Base-by-base conservation (phyloP, 2,888 invertebrate species). In the Perizoma affinitatum region DNA sequence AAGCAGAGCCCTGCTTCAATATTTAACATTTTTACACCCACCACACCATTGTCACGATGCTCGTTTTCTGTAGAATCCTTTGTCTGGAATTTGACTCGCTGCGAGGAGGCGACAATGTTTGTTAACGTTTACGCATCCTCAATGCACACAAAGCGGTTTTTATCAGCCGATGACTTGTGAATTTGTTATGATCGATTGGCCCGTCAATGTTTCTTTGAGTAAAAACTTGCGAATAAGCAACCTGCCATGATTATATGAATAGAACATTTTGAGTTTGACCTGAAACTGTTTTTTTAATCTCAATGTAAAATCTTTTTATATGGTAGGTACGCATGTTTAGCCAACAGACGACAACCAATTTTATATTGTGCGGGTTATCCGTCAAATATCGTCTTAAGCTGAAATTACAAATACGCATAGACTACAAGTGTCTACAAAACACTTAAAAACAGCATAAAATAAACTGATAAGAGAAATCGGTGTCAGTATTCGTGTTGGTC, bases 141-240 rank as follows among this genome's bases (percentile, higher is more conserved):
- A 79, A 86, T 74, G 76, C 79, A 82, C 77, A 90, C 90, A 90
- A 89, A 88, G 78, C 66, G 6, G 71, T 85, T 89, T 89, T 90
- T 88, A 84, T 87, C 76, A 87, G 78, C 74, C 88, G 92, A 92
- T 92, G 92, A 92, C 92, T 92, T 86, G 92, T 91, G 91, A 92
- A 91, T 90, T 91, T 90, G 87, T 86, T 84, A 78, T 90, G 92
- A 92, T 92, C 79, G 92, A 92, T 91, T 74, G 83, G 78, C 78
- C 83, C 78, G 72, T 70, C 66, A 80, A 71, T 73, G 63, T 69
- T 58, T 63, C 58, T 51, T 66, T 53, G 66, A 71, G 63, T 74
- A 81, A 82, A 83, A 84, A 79, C 76, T 75, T 78, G 79, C 72
- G 71, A 76, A 86, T 77, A 73, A 76, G 22, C 75, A 79, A 81